phyloP scores from a whole-genome alignment of 2,797 vertebrate genomes.

The Amphiprion clarkii region DNA sequence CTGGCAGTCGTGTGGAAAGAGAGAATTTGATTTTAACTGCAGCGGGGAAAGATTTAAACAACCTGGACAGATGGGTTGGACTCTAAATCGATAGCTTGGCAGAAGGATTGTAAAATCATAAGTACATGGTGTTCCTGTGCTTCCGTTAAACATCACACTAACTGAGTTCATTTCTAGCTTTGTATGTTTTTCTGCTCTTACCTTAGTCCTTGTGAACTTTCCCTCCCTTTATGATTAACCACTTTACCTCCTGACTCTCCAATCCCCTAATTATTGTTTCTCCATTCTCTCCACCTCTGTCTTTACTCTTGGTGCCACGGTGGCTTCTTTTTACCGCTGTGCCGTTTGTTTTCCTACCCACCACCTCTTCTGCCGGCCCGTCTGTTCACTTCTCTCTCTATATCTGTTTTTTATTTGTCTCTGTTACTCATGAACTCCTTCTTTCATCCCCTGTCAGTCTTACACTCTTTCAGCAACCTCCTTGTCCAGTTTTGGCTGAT shows the following conservation, averaged over 20 bases:
- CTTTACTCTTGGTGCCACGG: constrained; percentile 35
- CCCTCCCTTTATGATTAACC: constrained; percentile 22
- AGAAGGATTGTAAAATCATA: constrained; percentile 26
- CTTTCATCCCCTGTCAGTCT: constrained; percentile 46
- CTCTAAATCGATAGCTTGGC: constrained; percentile 23
- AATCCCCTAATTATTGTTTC: constrained; percentile 1
- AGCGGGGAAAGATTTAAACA: constrained; percentile 44
- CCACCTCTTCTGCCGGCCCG: background rate
- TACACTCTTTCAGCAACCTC: constrained; percentile 5
- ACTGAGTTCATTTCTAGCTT: background rate
- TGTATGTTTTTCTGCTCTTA: constrained; percentile 11
- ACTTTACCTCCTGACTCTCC: constrained; percentile 18
- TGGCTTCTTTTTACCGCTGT: constrained; percentile 37
- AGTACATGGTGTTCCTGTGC: constrained; percentile 4
- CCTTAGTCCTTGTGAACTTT: constrained; percentile 26
- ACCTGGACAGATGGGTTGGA: background rate
- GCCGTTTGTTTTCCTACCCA: constrained; percentile 31
- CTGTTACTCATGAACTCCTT: constrained; percentile 23
- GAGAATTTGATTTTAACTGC: constrained; percentile 9
- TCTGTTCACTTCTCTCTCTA: constrained; percentile 14
- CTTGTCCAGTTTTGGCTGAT: constrained; percentile 59
- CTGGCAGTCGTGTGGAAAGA: constrained; percentile 17
- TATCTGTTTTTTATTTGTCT: constrained; percentile 59
- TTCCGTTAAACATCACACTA: background rate
- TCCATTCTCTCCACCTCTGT: constrained; percentile 19